Base-by-base conservation (phyloP, 2,113 vertebrate species). In the Spea multiplicata region DNA sequence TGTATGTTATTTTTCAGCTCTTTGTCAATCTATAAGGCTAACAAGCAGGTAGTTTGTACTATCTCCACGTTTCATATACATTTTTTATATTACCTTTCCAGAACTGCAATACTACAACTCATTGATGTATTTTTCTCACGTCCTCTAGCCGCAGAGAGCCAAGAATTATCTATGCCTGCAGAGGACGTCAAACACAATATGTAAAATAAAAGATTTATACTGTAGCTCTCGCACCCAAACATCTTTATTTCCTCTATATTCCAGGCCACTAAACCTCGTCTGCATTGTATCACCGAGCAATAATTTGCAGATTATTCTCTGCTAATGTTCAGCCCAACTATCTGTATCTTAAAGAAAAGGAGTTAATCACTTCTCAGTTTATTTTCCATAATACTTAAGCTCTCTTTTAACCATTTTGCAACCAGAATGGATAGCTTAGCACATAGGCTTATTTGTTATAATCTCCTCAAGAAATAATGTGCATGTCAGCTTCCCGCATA, bases 161-260 rank as follows among this genome's bases (percentile, higher is more conserved):
- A 73, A 80, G 78, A 80, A 80, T 80, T 80, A 80, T 80, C 78
- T 79, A 74, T 80, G 78, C 78, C 78, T 74, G 78, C 78, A 80
- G 71, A 73, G 78, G 71, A 64, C 78, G 78, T 80, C 78, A 80
- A 74, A 73, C 71, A 74, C 78, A 73, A 74, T 80, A 80, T 80
- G 78, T 80, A 80, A 80, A 80, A 80, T 80, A 80, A 80, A 74
- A 80, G 78, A 80, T 80, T 80, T 80, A 80, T 80, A 80, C 78
- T 73, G 78, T 71, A 80, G 78, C 71, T 74, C 78, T 74, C 71
- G 59, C 72, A 74, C 49, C 48, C 64, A 80, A 73, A 80, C 78
- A 80, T 80, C 78, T 80, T 80, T 80, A 80, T 80, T 74, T 80
- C 78, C 78, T 66, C 71, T 80, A 80, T 74, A 80, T 80, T 80